Evolutionary conservation across 2,113 vertebrate genomes (phyloP).

Genomic region (Myanophis thanlyinensis): DNA sequence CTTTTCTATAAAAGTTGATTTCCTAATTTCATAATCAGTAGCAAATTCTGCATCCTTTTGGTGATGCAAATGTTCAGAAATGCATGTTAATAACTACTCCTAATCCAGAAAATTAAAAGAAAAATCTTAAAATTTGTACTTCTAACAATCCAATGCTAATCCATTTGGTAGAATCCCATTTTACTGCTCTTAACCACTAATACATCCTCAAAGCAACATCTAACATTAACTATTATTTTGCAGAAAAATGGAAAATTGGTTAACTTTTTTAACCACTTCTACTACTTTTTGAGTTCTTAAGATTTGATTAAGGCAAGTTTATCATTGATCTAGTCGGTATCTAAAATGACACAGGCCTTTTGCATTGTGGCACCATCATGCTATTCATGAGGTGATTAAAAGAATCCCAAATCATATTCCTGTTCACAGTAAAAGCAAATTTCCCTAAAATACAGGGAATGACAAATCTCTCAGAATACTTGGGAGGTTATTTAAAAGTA

Average conservation of each 20-base stretch:
- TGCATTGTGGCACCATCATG: neutral
- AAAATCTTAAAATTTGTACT: neutral
- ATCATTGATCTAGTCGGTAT: neutral
- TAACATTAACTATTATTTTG: neutral
- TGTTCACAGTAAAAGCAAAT: neutral
- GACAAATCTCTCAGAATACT: neutral
- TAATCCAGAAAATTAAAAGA: neutral
- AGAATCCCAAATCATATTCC: neutral
- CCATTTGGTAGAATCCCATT: neutral
- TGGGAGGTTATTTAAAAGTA: neutral
- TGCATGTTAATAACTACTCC: neutral
- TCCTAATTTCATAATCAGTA: neutral
- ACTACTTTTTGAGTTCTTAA: neutral
- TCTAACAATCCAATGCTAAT: neutral
- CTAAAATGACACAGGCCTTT: neutral
- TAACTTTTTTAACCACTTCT: neutral
- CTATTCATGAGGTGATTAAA: neutral
- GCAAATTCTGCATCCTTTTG: neutral
- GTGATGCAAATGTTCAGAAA: neutral
- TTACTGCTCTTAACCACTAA: neutral
- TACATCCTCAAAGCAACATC: neutral
- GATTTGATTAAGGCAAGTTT: neutral
- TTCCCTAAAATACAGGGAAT: neutral
- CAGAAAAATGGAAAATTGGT: neutral
- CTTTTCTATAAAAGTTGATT: accelerated